These are phyloP conservation scores for Montipora sp. DNA, from an alignment of 64 coral and sea anemone genomes.

Conservation along the genomic window DNA sequence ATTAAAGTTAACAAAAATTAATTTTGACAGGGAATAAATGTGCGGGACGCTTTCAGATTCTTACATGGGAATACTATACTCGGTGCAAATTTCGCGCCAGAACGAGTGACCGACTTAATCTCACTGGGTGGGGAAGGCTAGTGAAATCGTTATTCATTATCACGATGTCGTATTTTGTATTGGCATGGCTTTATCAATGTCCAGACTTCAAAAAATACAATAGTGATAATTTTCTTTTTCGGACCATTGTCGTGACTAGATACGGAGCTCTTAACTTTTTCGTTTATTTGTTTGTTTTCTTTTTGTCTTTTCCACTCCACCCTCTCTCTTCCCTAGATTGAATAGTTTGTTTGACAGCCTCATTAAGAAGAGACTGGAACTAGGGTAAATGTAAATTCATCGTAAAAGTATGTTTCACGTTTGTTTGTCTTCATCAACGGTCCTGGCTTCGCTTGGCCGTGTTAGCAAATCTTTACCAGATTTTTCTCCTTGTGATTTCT, in stretches of 20 bases:
- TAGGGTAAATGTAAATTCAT: neutral
- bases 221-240: too few relatives aligned
- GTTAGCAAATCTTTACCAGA: neutral
- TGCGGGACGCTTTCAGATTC: neutral
- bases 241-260: too few relatives aligned
- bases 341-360: too few relatives aligned
- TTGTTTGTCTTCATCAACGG: slow-evolving; percentile 29
- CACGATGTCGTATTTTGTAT: too few relatives aligned
- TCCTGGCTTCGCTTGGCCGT: neutral
- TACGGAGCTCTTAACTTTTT: too few relatives aligned
- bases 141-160: neutral
- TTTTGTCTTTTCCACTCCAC: too few relatives aligned
- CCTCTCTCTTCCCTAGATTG: neutral
- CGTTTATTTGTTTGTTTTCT: too few relatives aligned
- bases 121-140: neutral
- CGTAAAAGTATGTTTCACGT: neutral
- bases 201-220: too few relatives aligned
- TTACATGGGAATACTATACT: neutral
- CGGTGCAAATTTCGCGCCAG: slow-evolving; percentile 11
- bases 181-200: too few relatives aligned
- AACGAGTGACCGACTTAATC: neutral
- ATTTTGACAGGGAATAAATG: too few relatives aligned
- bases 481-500: too few relatives aligned
- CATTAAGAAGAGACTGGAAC: neutral
- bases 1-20: neutral